phyloP scores from a whole-genome alignment of 2,888 invertebrate genomes.

The Pseudococcus viburni region DNA sequence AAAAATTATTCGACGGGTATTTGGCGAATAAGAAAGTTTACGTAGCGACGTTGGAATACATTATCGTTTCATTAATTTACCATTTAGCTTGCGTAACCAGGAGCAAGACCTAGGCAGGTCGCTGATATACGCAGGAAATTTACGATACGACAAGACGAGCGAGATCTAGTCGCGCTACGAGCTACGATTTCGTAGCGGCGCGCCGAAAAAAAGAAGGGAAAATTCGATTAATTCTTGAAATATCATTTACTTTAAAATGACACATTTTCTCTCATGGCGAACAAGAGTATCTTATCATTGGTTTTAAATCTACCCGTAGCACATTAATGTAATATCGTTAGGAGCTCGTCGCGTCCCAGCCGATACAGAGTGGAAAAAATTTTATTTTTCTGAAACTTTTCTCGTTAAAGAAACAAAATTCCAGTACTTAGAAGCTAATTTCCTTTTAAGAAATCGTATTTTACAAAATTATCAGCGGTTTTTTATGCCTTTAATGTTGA shows the following conservation, averaged over 20 bases:
- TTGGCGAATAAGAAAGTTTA: not conserved
- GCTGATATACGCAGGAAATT: not conserved
- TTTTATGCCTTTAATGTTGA: conserved; percentile 52
- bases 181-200: not conserved
- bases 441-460: conserved; percentile 48
- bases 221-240: conserved; percentile 51
- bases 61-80: conserved; percentile 35
- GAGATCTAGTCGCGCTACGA: not conserved
- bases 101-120: not conserved
- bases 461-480: conserved; percentile 27
- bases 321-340: conserved; percentile 54
- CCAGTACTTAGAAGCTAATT: conserved; percentile 50
- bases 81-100: not conserved
- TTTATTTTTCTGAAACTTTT: conserved; percentile 41
- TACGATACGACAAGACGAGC: not conserved
- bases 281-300: conserved; percentile 16
- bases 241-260: conserved; percentile 39
- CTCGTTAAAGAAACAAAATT: conserved; percentile 52
- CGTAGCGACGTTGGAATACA: not conserved
- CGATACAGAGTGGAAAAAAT: conserved; percentile 1
- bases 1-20: conserved; percentile 10
- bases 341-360: not conserved
- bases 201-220: conserved; percentile 25
- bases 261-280: conserved; percentile 1
- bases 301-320: conserved; percentile 9